phyloP scores from a whole-genome alignment of 2,888 invertebrate genomes.

The Lottia gigantea region DNA sequence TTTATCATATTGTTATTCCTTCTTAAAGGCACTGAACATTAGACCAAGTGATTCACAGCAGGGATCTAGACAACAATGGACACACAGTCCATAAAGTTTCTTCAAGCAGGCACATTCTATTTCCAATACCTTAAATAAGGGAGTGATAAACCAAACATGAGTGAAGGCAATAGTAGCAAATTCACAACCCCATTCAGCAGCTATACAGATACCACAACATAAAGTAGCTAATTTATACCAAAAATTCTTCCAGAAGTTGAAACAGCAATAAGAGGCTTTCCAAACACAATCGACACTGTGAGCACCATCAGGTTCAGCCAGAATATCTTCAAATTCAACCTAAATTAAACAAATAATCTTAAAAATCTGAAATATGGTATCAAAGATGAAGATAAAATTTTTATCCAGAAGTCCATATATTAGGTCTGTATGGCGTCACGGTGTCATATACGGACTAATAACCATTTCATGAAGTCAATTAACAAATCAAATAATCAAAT shows the following conservation, averaged over 20 bases:
- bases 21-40: constrained; percentile 47
- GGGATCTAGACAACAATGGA: constrained; percentile 70
- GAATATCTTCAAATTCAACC: constrained; percentile 52
- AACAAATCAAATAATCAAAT: too few species aligned
- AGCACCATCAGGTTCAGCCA: constrained; percentile 57
- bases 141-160: constrained; percentile 81
- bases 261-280: constrained; percentile 76
- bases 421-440: too few species aligned
- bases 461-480: too few species aligned
- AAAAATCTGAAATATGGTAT: too few species aligned
- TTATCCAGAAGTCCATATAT: too few species aligned
- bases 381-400: too few species aligned
- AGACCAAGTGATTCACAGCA: constrained; percentile 43
- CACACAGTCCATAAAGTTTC: constrained; percentile 67
- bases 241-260: constrained; percentile 75
- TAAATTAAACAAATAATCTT: constrained; percentile 31
- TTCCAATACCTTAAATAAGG: constrained; percentile 76
- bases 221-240: constrained; percentile 79
- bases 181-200: constrained; percentile 72
- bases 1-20: background rate
- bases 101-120: constrained; percentile 69
- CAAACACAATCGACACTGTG: constrained; percentile 76
- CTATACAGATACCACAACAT: constrained; percentile 77
- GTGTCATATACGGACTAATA: too few species aligned
- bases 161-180: constrained; percentile 71